A percentile compares a stretch with the other conserved stretches of the same genome.
These are phyloP conservation scores for Apocrypta bakeri DNA, from an alignment of 1,140 invertebrate species.

Conservation along the genomic window DNA sequence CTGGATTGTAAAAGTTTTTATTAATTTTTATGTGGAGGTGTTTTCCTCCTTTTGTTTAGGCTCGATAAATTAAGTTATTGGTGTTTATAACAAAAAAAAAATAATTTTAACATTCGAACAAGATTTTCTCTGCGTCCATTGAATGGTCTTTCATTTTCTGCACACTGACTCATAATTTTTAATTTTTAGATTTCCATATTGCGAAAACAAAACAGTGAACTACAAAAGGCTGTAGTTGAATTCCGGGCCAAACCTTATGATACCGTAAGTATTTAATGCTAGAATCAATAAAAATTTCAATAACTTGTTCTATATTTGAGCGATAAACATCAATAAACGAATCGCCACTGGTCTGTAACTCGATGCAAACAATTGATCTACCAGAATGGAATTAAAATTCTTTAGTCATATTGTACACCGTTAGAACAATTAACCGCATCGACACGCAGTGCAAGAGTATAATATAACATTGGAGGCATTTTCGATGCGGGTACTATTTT, in stretches of 20 bases:
- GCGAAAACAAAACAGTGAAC: constrained; percentile 67
- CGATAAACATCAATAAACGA: too few relatives aligned
- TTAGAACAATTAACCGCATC: constrained; percentile 44
- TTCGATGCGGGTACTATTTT: constrained; percentile 47
- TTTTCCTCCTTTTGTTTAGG: too few relatives aligned
- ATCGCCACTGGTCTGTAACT: neutral
- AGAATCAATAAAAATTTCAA: too few relatives aligned
- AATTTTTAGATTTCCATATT: constrained; percentile 66
- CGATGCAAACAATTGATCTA: neutral
- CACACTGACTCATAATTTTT: neutral
- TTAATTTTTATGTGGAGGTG: too few relatives aligned
- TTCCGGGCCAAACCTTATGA: constrained; percentile 64
- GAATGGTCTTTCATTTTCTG: too few relatives aligned
- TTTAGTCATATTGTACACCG: constrained; percentile 10
- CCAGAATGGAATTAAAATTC: neutral
- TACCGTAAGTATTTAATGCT: constrained; percentile 66
- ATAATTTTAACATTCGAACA: too few relatives aligned
- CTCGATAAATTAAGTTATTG: too few relatives aligned
- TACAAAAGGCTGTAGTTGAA: constrained; percentile 68
- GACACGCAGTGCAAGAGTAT: constrained; percentile 20
- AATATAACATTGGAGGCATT: constrained; percentile 14
- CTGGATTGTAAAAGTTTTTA: neutral
- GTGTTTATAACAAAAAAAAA: too few relatives aligned
- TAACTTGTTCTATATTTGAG: too few relatives aligned
- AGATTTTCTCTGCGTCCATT: too few relatives aligned